These are phyloP conservation scores for Sycophila sp. DNA, from an alignment of 1,140 invertebrate genomes.

Conservation along the genomic window DNA sequence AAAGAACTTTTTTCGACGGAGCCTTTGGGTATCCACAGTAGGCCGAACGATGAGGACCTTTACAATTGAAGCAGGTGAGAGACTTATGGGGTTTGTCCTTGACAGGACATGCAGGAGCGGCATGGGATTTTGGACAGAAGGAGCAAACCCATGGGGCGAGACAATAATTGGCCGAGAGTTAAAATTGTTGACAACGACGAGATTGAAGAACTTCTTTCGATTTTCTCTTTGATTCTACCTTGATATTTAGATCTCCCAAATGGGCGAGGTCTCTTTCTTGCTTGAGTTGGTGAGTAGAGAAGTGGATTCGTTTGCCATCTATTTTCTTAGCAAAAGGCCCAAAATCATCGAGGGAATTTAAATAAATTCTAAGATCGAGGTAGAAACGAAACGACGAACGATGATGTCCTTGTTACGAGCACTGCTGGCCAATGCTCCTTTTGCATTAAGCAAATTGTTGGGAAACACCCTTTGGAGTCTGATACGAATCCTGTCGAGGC, in stretches of 20 bases:
- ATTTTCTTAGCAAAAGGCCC: neutral
- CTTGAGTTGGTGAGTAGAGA: neutral
- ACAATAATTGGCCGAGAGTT: neutral
- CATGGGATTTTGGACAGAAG: no score
- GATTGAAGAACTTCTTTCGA: conserved; percentile 28
- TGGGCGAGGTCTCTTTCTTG: neutral
- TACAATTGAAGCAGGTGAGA: no score
- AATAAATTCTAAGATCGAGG: neutral
- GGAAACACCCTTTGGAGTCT: no score
- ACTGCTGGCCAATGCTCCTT: no score
- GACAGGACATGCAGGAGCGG: no score
- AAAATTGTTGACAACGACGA: neutral
- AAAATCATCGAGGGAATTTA: neutral
- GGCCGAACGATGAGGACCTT: no score
- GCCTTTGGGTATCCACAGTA: no score
- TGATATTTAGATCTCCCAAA: neutral
- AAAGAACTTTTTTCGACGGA: no score
- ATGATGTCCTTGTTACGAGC: no score
- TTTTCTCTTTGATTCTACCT: conserved; percentile 1
- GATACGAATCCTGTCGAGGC: no score
- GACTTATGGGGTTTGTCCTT: no score
- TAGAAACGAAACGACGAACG: neutral
- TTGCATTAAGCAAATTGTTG: no score
- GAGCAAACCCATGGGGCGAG: neutral
- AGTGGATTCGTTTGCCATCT: neutral